A percentile compares a stretch with the other conserved stretches of the same genome.
Conservation (phyloP, 2,113 vertebrate species). For the Casuarius casuarius region DNA sequence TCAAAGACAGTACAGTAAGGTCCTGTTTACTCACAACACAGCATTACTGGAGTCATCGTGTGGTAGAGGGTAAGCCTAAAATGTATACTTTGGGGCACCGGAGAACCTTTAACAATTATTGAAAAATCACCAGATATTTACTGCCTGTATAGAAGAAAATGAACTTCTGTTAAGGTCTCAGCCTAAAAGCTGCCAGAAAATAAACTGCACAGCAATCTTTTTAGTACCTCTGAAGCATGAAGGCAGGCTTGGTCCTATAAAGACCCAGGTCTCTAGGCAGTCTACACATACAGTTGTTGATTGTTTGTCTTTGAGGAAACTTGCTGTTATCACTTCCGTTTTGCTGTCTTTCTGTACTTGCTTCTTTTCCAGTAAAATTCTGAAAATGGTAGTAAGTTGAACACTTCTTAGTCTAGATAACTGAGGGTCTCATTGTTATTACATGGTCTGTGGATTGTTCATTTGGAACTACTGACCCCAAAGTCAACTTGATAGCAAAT, state of each 20-base stretch:
- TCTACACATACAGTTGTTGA: not conserved
- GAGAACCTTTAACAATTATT: not conserved
- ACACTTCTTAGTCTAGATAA: not conserved
- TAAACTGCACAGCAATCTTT: not conserved
- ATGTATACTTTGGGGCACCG: not conserved
- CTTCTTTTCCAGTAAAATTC: not conserved
- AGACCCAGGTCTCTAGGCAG: not conserved
- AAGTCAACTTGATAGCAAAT: fast-evolving
- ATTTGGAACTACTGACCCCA: not conserved
- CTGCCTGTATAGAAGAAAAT: not conserved
- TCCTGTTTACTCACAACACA: not conserved
- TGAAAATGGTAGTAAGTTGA: not conserved
- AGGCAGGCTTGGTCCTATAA: not conserved
- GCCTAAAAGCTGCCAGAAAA: not conserved
- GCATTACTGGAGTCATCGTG: not conserved
- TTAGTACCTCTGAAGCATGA: not conserved
- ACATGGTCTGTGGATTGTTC: not conserved
- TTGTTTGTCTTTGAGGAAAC: not conserved
- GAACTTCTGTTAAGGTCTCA: not conserved
- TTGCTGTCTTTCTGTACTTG: not conserved
- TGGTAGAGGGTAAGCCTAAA: not conserved
- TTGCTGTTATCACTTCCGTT: not conserved
- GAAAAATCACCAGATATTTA: not conserved
- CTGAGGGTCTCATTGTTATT: not conserved
- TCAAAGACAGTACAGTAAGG: not conserved